These are phyloP conservation scores for Silurus asotus DNA, from an alignment of 2,113 vertebrate species.

Conservation along the genomic window DNA sequence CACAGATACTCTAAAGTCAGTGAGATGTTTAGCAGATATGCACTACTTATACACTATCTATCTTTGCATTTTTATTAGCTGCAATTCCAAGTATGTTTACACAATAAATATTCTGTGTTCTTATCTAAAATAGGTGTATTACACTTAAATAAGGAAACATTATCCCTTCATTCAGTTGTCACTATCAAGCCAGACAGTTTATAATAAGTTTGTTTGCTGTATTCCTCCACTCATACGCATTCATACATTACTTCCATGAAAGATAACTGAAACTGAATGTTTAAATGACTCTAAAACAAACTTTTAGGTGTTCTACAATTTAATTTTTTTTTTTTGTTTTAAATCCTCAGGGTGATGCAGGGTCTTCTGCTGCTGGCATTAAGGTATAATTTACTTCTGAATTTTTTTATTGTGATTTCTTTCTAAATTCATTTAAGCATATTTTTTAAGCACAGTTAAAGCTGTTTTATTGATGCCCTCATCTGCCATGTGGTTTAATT, in stretches of 20 bases:
- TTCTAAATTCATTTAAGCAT: background rate
- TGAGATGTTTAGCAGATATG: constrained; percentile 8
- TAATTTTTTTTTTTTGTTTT: background rate
- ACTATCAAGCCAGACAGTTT: constrained; percentile 26
- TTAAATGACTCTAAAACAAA: background rate
- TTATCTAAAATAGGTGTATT: constrained; percentile 20
- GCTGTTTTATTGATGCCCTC: background rate
- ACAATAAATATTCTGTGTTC: background rate
- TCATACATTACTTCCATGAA: constrained; percentile 1
- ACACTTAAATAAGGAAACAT: constrained; percentile 2
- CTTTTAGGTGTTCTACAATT: background rate
- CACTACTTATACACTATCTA: constrained; percentile 17
- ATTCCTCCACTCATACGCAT: constrained; percentile 14
- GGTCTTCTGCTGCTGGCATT: constrained; percentile 97
- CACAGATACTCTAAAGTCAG: constrained; percentile 32
- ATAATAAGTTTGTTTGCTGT: background rate
- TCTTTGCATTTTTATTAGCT: background rate
- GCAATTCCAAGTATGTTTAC: constrained; percentile 22
- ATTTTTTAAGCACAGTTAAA: background rate
- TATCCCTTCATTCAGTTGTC: background rate
- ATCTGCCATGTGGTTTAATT: constrained; percentile 12
- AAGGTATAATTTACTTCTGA: constrained; percentile 77
- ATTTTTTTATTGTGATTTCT: background rate
- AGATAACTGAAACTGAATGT: background rate
- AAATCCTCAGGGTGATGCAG: constrained; percentile 84